Base-by-base conservation (phyloP, 2,113 vertebrate genomes). In the Lycaon pictus region DNA sequence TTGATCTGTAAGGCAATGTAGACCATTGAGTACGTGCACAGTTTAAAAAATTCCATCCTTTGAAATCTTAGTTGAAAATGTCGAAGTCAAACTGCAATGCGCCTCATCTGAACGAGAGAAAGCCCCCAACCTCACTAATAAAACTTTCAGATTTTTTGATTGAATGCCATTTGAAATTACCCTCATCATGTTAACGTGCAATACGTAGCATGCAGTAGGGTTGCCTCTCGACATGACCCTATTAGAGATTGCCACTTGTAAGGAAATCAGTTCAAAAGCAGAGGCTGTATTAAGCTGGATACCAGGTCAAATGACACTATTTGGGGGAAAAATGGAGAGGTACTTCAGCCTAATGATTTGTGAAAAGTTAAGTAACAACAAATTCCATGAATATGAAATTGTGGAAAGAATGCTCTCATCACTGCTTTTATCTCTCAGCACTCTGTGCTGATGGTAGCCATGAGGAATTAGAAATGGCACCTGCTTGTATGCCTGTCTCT, bases 351-450 rank as follows among this genome's bases (percentile, higher is more conserved):
- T 98, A 99, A 98, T 95, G 96, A 98, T 98, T 98, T 98, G 95
- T 97, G 96, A 97, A 97, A 99, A 98, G 98, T 98, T 98, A 99
- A 99, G 97, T 97, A 98, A 99, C 98, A 98, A 99, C 97, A 98
- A 98, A 98, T 98, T 98, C 98, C 98, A 98, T 98, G 98, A 98
- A 99, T 98, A 99, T 96, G 97, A 99, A 98, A 98, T 97, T 80
- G 98, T 90, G 62, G 96, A 93, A 97, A 98, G 97, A 98, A 97
- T 97, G 89, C 63, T 96, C 88, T 98, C 98, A 97, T 98, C 97
- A 95, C 62, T 13, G 97, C 94, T 94, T 98, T 98, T 87, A 84
- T 96, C 91, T 77, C 69, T 96, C 93, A 16, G 96, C 86, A 32
- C 82, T 96, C 88, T n/a, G 1, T 11, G 25, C 95, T 74, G 96